Evolutionary conservation across 2,113 vertebrate genomes (phyloP).

Genomic region (Strigops habroptila): DNA sequence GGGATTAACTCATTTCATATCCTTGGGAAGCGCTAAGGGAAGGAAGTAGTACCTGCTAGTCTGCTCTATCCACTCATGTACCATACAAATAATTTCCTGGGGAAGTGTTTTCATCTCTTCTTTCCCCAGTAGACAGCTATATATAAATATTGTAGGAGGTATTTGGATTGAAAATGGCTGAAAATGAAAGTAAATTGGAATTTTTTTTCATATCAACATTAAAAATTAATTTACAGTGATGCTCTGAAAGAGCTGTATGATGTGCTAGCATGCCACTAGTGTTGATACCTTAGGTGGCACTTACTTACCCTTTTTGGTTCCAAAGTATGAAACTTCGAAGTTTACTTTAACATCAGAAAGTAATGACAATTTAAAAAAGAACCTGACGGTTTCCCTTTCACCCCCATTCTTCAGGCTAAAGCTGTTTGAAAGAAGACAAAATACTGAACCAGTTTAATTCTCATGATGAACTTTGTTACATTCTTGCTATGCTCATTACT

Average conservation of each 20-base stretch:
- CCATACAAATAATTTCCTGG: neutral
- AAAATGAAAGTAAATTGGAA: neutral
- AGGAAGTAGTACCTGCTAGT: neutral
- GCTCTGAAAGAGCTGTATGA: neutral
- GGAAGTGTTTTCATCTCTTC: neutral
- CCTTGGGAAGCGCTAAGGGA: neutral
- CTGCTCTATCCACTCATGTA: neutral
- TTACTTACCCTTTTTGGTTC: neutral
- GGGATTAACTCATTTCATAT: neutral
- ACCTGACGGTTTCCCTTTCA: neutral
- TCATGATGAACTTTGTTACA: neutral
- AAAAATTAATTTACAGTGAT: neutral
- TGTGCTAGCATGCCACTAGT: neutral
- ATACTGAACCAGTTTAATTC: neutral
- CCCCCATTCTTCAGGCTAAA: neutral
- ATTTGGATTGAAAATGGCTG: neutral
- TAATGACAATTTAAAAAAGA: neutral
- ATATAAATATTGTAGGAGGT: neutral
- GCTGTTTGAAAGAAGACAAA: neutral
- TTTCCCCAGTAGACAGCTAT: neutral
- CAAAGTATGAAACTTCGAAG: neutral
- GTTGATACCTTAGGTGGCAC: neutral
- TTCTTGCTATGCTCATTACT: neutral
- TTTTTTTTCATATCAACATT: neutral
- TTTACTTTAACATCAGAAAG: neutral